Evolutionary conservation across 2,888 invertebrate genomes (phyloP).

Genomic region (Drosophila cyrtoloma): DNA sequence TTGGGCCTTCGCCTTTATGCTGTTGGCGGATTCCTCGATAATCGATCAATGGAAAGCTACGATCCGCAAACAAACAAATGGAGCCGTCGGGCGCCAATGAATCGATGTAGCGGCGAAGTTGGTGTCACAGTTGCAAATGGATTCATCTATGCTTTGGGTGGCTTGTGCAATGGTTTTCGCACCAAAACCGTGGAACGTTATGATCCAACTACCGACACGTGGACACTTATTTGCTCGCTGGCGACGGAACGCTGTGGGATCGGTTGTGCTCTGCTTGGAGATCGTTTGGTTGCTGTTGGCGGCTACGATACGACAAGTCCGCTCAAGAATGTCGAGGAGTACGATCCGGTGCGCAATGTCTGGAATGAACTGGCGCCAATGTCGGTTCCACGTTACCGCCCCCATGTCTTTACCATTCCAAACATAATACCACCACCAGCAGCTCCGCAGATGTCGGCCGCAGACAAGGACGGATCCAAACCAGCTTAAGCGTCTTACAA

Average conservation of each 20-base stretch:
- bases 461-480: background rate
- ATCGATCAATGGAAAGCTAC: conserved; percentile 91
- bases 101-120: conserved; percentile 93
- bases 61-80: conserved; percentile 90
- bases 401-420: conserved; percentile 90
- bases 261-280: conserved; percentile 93
- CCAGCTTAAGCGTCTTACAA: background rate
- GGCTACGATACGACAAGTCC: conserved; percentile 96
- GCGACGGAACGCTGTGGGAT: conserved; percentile 94
- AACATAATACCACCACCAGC: background rate
- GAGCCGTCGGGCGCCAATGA: conserved; percentile 95
- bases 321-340: conserved; percentile 94
- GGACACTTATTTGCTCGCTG: conserved; percentile 93
- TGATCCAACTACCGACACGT: conserved; percentile 91
- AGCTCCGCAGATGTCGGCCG: background rate
- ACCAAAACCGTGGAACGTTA: conserved; percentile 96
- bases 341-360: conserved; percentile 92
- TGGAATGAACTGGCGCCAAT: conserved; percentile 92
- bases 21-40: conserved; percentile 89
- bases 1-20: conserved; percentile 94
- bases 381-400: conserved; percentile 94
- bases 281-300: conserved; percentile 91
- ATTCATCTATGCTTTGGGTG: conserved; percentile 95
- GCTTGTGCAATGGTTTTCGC: conserved; percentile 93
- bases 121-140: conserved; percentile 95